Evolutionary conservation across 2,888 invertebrate genomes (phyloP).

Genomic region (Heliconius erato): DNA sequence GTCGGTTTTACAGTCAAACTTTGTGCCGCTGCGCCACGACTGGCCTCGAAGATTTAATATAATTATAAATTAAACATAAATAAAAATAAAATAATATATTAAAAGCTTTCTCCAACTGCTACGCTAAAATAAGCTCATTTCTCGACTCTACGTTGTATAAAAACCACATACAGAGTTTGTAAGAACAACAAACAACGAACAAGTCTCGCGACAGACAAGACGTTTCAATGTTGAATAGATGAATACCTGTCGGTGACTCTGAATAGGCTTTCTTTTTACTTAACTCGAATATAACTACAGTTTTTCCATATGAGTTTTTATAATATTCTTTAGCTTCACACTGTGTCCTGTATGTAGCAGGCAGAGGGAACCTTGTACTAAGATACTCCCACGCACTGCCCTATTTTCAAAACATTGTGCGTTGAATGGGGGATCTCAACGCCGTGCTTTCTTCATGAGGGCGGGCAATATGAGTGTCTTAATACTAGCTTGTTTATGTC

Average conservation of each 20-base stretch:
- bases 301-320: constrained; percentile 4
- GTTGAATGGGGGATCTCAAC: background rate
- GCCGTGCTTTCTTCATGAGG: too few species aligned
- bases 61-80: too few species aligned
- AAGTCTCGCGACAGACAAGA: constrained; percentile 24
- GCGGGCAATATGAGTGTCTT: too few species aligned
- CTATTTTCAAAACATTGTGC: background rate
- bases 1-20: too few species aligned
- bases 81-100: too few species aligned
- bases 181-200: constrained; percentile 24
- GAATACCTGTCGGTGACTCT: constrained; percentile 30
- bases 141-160: background rate
- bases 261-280: constrained; percentile 11
- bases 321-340: background rate
- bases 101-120: background rate
- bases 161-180: background rate
- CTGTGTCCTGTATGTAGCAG: background rate
- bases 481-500: too few species aligned
- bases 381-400: background rate
- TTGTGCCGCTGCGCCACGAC: too few species aligned
- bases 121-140: background rate
- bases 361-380: background rate
- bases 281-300: background rate
- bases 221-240: constrained; percentile 24
- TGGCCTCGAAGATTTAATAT: too few species aligned